Base-by-base conservation (phyloP, 2,797 vertebrate species). In the Tympanoctomys barrerae region DNA sequence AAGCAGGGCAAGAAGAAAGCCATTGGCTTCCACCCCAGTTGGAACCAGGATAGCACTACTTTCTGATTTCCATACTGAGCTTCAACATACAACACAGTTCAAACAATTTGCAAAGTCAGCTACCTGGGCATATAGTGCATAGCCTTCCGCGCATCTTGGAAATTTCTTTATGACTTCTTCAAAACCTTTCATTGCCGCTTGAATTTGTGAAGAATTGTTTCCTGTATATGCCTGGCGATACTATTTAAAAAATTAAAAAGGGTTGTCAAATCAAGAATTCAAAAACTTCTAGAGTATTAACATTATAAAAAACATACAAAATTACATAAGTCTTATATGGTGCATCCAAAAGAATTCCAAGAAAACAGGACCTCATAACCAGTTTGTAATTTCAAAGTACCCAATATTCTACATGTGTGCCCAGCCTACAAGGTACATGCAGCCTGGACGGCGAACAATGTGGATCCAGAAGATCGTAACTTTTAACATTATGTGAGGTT, bases 221-320 rank as follows among this genome's bases (percentile, higher is more conserved):
- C 99, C 99, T n/a, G 99, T 99, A 97, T 99, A 99, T 1, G 99
- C 99, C 83, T 99, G 99, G 95, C 99, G 99, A 98, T 99, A 99
- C 99, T 99, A 96, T 84, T 98, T 70, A 73, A 87, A 64, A 66
- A 73, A 91, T 89, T 46, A 93, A 24, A 87, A 79, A 91, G 11
- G 21, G 4, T 54, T 46, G 26, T 12, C 46, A 95, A 5, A 87
- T 79, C 42, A 94, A 19, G 77, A 75, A 91, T 85, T 81, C 14
- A 84, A 61, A 36, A 39, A n/a, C 18, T 91, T 31, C 83, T 46
- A 9, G 73, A 84, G 90, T 39, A 28, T 71, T 78, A 94, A 68
- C 52, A 2, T 75, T 62, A 96, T 42, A 16, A 57, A 87, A 91
- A 31, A 96, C 85, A 93, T 31, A 94, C 11, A 91, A 93, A 21